Evolutionary conservation across 2,888 invertebrate genomes (phyloP).

Genomic region (Dicycla oo): DNA sequence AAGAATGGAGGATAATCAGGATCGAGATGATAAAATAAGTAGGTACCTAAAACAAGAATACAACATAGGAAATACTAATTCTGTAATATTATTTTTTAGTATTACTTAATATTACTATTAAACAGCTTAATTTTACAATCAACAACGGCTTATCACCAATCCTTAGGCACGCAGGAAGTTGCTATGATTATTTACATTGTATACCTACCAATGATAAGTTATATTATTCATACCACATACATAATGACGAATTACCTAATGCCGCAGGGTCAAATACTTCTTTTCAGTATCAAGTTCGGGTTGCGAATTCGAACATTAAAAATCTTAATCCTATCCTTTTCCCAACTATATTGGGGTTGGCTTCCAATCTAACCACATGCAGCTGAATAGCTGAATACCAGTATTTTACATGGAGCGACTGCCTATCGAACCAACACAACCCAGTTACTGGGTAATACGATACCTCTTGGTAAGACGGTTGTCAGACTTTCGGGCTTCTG

Average conservation of each 20-base stretch:
- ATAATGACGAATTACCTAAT: not conserved
- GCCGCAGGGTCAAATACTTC: not conserved
- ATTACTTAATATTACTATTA: conserved; percentile 3
- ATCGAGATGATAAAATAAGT: not conserved
- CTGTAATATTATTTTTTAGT: too few relatives aligned
- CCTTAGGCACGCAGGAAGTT: conserved; percentile 42
- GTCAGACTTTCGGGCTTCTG: too few relatives aligned
- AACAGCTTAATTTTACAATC: conserved; percentile 25
- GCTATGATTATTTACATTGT: conserved; percentile 17
- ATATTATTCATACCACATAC: not conserved
- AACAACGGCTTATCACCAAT: conserved; percentile 25
- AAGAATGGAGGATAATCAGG: not conserved
- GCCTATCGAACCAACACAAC: too few relatives aligned
- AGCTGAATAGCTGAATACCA: too few relatives aligned
- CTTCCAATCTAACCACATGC: too few relatives aligned
- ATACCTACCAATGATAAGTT: not conserved
- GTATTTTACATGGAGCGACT: too few relatives aligned
- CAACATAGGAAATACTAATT: too few relatives aligned
- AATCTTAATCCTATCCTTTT: too few relatives aligned
- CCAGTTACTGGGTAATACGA: too few relatives aligned
- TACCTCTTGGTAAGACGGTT: too few relatives aligned
- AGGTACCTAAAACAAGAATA: not conserved
- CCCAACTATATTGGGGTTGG: too few relatives aligned
- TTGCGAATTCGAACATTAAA: not conserved
- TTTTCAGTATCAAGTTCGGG: not conserved